A percentile compares a stretch with the other conserved stretches of the same genome.
Conservation (phyloP, 2,797 vertebrate species). For the Ibycter americanus region DNA sequence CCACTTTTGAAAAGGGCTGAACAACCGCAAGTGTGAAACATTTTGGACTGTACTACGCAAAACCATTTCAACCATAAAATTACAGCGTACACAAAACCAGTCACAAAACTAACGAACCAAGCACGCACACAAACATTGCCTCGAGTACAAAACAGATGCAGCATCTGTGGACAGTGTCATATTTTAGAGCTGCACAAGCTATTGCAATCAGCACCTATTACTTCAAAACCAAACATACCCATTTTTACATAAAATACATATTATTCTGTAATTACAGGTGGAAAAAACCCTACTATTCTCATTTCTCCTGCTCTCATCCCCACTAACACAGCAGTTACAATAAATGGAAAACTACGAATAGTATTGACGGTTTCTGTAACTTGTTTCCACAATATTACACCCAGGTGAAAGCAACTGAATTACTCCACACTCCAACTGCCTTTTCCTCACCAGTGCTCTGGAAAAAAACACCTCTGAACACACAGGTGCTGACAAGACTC, state of each 20-base stretch:
- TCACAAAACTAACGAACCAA: not conserved
- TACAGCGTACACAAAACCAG: not conserved
- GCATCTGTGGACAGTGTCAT: not conserved
- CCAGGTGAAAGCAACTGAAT: not conserved
- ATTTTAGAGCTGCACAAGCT: not conserved
- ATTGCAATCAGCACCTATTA: not conserved
- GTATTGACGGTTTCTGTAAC: not conserved
- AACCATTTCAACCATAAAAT: not conserved
- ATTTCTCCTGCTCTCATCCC: not conserved
- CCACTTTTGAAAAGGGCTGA: not conserved
- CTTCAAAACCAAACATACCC: not conserved
- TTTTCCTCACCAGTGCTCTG: not conserved
- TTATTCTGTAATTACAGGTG: not conserved
- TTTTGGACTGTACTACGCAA: not conserved
- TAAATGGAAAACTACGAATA: not conserved
- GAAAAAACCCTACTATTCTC: not conserved
- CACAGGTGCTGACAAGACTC: not conserved
- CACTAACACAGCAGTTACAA: not conserved
- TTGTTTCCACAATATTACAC: not conserved
- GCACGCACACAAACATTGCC: not conserved
- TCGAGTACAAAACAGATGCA: not conserved
- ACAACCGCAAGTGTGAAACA: not conserved
- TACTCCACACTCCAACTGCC: not conserved
- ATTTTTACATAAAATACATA: not conserved
- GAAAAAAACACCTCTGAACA: not conserved